Conservation (phyloP, 2,113 vertebrate genomes). For the Pangasianodon hypophthalmus region DNA sequence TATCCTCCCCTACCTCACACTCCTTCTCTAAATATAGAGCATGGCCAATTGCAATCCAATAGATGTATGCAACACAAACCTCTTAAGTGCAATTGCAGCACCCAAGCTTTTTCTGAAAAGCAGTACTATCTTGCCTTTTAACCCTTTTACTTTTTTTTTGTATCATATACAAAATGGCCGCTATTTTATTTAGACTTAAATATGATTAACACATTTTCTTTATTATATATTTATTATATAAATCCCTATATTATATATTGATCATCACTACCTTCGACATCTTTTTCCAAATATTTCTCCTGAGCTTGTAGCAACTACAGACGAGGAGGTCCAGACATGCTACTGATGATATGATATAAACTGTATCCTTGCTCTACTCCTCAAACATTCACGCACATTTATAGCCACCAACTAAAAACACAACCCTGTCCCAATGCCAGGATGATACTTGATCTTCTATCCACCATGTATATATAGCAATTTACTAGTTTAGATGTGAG, state of each 20-base stretch:
- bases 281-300: not conserved
- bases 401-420: conserved; percentile 30
- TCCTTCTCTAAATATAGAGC: conserved; percentile 69
- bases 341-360: conserved; percentile 31
- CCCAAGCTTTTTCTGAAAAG: not conserved
- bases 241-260: not conserved
- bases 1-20: conserved; percentile 45
- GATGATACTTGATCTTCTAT: conserved; percentile 39
- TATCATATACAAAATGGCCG: not conserved
- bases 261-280: not conserved
- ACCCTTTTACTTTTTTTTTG: not conserved
- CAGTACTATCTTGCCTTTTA: not conserved
- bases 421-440: not conserved
- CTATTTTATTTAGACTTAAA: not conserved
- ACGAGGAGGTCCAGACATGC: conserved; percentile 3
- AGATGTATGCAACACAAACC: conserved; percentile 64
- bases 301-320: not conserved
- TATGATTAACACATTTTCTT: not conserved
- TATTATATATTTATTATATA: not conserved
- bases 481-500: conserved; percentile 30
- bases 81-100: conserved; percentile 40
- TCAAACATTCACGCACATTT: conserved; percentile 24
- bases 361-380: conserved; percentile 32
- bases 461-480: conserved; percentile 43
- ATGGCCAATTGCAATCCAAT: conserved; percentile 61